phyloP scores from a whole-genome alignment of 2,888 invertebrate genomes.

The Clepsis dumicolana region DNA sequence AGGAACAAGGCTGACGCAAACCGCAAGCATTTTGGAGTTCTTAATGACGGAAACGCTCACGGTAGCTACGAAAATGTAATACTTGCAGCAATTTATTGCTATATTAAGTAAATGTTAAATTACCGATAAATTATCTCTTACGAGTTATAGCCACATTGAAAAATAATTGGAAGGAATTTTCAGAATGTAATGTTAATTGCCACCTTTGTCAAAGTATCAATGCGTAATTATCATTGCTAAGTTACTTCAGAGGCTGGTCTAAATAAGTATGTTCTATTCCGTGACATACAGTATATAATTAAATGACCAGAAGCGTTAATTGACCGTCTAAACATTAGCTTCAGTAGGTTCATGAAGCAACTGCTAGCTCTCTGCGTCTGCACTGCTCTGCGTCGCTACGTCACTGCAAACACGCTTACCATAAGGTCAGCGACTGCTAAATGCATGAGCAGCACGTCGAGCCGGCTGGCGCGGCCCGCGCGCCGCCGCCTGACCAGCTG shows the following conservation, averaged over 20 bases:
- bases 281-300: too few species aligned
- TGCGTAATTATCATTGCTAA: too few species aligned
- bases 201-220: too few species aligned
- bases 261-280: too few species aligned
- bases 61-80: neutral
- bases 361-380: too few species aligned
- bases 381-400: too few species aligned
- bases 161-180: too few species aligned
- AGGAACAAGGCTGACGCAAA: neutral
- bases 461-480: constrained; percentile 89
- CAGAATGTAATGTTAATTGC: too few species aligned
- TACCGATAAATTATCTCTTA: neutral
- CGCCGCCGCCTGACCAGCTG: constrained; percentile 89
- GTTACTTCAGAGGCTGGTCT: too few species aligned
- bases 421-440: constrained; percentile 95
- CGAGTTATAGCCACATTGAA: neutral
- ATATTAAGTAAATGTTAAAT: neutral
- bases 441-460: constrained; percentile 94
- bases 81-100: neutral
- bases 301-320: too few species aligned
- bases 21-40: neutral
- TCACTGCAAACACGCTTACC: constrained; percentile 88
- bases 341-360: too few species aligned
- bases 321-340: too few species aligned
- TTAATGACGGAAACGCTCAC: neutral